Evolutionary conservation across 1,140 invertebrate species (phyloP).

Genomic region (Batillaria attramentaria): DNA sequence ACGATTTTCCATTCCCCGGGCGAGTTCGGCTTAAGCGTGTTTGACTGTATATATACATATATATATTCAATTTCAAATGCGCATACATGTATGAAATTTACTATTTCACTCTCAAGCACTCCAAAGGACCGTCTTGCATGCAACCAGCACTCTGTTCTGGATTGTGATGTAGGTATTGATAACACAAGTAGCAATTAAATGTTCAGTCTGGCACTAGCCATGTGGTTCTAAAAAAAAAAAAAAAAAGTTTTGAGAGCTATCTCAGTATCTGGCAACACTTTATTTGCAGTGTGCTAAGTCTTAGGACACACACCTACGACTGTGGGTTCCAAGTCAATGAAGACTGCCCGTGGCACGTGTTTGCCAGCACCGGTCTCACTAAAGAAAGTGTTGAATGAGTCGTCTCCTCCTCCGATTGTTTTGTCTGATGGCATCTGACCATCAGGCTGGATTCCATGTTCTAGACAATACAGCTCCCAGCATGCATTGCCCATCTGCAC

Average conservation of each 20-base stretch:
- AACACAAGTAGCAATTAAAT: neutral
- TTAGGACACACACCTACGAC: constrained; percentile 66
- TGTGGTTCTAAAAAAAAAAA: neutral
- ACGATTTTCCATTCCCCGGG: no score
- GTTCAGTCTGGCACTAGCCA: neutral
- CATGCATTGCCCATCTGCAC: constrained; percentile 90
- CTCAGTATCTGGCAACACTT: neutral
- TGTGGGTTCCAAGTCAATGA: constrained; percentile 71
- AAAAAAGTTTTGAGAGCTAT: constrained; percentile 75
- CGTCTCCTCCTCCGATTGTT: constrained; percentile 76
- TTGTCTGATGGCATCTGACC: constrained; percentile 74
- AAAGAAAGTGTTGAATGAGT: constrained; percentile 93
- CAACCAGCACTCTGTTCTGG: neutral
- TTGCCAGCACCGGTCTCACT: constrained; percentile 87
- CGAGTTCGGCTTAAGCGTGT: no score
- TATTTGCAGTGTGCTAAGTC: neutral
- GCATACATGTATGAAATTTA: neutral
- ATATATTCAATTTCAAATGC: neutral
- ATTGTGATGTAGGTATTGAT: neutral
- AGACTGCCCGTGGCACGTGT: constrained; percentile 79
- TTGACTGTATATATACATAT: no score
- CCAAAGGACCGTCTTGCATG: neutral
- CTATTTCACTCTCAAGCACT: neutral
- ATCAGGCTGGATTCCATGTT: constrained; percentile 92
- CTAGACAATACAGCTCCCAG: constrained; percentile 89